Conservation (phyloP, 2,888 invertebrate species). For the Nomada ferruginata region DNA sequence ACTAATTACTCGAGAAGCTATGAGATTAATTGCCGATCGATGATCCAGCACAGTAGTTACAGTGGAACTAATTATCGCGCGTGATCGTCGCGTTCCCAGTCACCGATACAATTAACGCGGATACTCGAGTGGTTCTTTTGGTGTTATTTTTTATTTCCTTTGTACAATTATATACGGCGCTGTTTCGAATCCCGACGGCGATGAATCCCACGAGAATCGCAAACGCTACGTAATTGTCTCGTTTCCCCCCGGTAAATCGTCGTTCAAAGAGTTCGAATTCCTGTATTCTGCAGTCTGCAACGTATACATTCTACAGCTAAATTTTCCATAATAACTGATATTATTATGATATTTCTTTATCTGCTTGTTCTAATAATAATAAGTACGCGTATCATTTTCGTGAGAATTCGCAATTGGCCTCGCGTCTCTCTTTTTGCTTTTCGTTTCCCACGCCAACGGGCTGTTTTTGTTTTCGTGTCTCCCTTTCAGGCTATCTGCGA, state of each 20-base stretch:
- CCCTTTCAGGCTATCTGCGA: not conserved
- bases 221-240: conserved; percentile 48
- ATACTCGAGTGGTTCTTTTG: too few species aligned
- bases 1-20: conserved; percentile 20
- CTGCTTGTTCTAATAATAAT: too few species aligned
- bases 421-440: not conserved
- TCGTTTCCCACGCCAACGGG: not conserved
- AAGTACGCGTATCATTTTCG: not conserved
- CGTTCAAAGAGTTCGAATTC: conserved; percentile 44
- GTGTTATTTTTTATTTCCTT: not conserved
- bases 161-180: not conserved
- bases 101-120: conserved; percentile 30
- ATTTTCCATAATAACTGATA: too few species aligned
- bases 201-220: conserved; percentile 2
- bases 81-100: conserved; percentile 25
- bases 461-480: not conserved
- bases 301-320: too few species aligned
- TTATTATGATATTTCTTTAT: too few species aligned
- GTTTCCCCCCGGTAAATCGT: conserved; percentile 50
- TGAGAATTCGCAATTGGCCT: not conserved
- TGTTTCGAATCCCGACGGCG: conserved; percentile 21
- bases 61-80: conserved; percentile 33
- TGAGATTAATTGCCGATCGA: conserved; percentile 42
- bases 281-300: not conserved
- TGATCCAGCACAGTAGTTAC: conserved; percentile 18